Evolutionary conservation across 2,797 vertebrate species (phyloP).

Genomic region (Microctenopoma lineatum): DNA sequence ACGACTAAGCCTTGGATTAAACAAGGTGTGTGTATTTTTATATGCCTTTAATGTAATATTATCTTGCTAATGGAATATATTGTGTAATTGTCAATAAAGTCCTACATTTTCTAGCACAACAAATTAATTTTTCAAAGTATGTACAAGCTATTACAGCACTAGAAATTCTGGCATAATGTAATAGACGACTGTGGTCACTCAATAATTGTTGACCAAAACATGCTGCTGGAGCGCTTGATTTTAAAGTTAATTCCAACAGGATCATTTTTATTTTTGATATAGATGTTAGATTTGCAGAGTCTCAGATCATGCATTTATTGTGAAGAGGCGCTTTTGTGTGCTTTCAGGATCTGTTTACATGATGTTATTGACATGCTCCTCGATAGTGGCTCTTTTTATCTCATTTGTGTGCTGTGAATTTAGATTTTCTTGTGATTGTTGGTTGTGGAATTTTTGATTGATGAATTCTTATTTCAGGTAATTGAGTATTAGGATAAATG

Average conservation of each 20-base stretch:
- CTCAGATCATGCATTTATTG: conserved; percentile 27
- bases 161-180: background rate
- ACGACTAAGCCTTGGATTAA: background rate
- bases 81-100: background rate
- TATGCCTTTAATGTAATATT: background rate
- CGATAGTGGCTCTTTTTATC: conserved; percentile 23
- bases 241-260: conserved; percentile 45
- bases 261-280: conserved; percentile 76
- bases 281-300: conserved; percentile 62
- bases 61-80: background rate
- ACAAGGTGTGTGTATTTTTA: background rate
- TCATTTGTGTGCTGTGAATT: conserved; percentile 41
- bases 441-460: conserved; percentile 23
- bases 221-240: conserved; percentile 32
- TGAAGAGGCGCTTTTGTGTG: conserved; percentile 33
- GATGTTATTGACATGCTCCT: conserved; percentile 28
- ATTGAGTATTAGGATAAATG: conserved; percentile 40
- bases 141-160: conserved; percentile 18
- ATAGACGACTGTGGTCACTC: conserved; percentile 3
- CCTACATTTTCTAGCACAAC: conserved; percentile 23
- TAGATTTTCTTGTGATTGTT: conserved; percentile 40
- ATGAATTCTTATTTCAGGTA: conserved; percentile 35
- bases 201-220: conserved; percentile 16
- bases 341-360: conserved; percentile 48
- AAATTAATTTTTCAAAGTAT: conserved; percentile 10